Evolutionary conservation across 30 jellyfish, hydroid and myxozoan species (phyloP).

Genomic region (Turritopsis rubra): DNA sequence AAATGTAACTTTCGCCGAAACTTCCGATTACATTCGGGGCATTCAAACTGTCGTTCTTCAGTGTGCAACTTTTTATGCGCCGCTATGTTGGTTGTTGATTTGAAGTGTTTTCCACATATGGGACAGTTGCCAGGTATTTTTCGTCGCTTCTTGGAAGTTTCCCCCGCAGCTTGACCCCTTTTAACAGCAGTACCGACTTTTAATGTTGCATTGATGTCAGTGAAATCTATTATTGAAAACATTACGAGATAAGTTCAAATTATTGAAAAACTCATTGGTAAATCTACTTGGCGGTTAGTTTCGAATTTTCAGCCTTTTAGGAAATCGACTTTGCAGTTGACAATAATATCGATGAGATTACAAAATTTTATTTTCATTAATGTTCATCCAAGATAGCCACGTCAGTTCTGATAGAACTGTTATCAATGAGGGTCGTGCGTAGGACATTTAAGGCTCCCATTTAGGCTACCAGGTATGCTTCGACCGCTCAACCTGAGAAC

Average conservation of each 20-base stretch:
- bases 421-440: too few relatives aligned
- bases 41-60: slow-evolving; percentile 39
- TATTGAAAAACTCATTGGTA: not conserved
- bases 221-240: not conserved
- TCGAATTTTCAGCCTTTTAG: too few relatives aligned
- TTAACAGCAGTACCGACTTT: not conserved
- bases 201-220: not conserved
- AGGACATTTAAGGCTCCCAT: too few relatives aligned
- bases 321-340: too few relatives aligned
- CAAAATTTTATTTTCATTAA: too few relatives aligned
- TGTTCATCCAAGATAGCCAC: too few relatives aligned
- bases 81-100: slow-evolving; percentile 42
- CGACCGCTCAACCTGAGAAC: too few relatives aligned
- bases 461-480: too few relatives aligned
- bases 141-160: slow-evolving; percentile 29
- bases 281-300: too few relatives aligned
- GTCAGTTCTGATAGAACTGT: too few relatives aligned
- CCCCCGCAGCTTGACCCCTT: slow-evolving; percentile 1
- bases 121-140: slow-evolving; percentile 43
- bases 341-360: too few relatives aligned
- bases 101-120: slow-evolving; percentile 35
- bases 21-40: slow-evolving; percentile 38
- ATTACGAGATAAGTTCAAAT: not conserved
- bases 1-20: slow-evolving; percentile 42
- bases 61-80: slow-evolving; percentile 44